Evolutionary conservation across 1,140 invertebrate genomes (phyloP), one percentile per base, ranked within the genome.

Genomic region (Dinoponera quadriceps): DNA sequence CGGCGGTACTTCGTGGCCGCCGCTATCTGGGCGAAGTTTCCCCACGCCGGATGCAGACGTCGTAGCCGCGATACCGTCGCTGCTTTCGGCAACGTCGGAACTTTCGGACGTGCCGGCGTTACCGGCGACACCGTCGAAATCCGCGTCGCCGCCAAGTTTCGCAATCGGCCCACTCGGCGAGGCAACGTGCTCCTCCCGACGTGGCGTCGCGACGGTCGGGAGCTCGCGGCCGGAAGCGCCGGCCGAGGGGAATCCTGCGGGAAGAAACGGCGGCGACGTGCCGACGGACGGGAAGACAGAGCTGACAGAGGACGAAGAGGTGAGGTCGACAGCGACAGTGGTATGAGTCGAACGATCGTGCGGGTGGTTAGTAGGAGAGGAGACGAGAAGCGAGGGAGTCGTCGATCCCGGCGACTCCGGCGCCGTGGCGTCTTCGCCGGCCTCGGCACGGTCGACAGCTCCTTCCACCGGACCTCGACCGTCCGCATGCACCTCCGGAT

Each of bases 331-430:
- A 66, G 51, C 73, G 63, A 84, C 57, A 84, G 68, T 73, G 49
- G 62, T 84, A 54, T 38, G 33, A 82, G 69, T 69, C 14, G 54
- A 57, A 84, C 44, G 65, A 69, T 87, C 66, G 59, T 69, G 80
- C 59, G 84, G 51, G 13, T 87, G 51, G 49, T 88, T 83, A 83
- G 69, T 59, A 80, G 44, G 44, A 74, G 75, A 69, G 57, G 87
- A 80, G 51, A 88, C 66, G 75, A 80, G 80, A 78, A 63, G 25
- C 18, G 18, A 44, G 20, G 62, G 54, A 63, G 54, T 29, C 33
- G 74, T 63, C 49, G 60, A 72, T 73, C 29, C 60, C n/a, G 82
- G 54, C 9, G 71, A 44, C 22, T 62, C 78, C 60, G 18, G 69
- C 20, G 72, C 20, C 11, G 38, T 11, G 4, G 18, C 49, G 38